Evolutionary conservation across 2,797 vertebrate genomes (phyloP), one percentile per base, ranked within the genome.

Genomic region (Micrastur ruficollis): DNA sequence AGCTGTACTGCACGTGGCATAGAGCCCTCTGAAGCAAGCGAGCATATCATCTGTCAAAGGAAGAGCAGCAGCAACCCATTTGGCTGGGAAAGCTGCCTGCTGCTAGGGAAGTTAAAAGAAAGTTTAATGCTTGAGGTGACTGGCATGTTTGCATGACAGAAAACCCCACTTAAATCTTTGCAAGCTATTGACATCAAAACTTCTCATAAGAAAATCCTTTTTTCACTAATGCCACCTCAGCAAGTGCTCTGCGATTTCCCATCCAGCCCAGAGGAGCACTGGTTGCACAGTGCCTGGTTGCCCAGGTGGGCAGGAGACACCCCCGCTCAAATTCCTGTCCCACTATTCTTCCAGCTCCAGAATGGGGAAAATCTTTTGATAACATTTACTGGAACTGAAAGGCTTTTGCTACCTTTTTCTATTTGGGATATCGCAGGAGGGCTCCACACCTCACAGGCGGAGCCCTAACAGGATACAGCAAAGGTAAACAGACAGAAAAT

Each of bases 401-500:
- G 40, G 11, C 20, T 87, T 89, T 80, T 80, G 42, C 36, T 91
- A 34, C 71, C 47, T 70, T 88, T 47, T 78, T 55, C 20, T 34
- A 15, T 84, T 81, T 92, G 66, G 80, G 47, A 32, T 93, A 66
- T 86, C 18, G 56, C 76, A 86, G 62, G 62, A 79, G n/a, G n/a
- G 27, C 34, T 95, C 82, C 66, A 72, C 86, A 96, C 52, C 66
- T 93, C 85, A 38, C 42, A 40, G 75, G 91, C 62, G 66, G 91
- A 95, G 55, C 66, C 65, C 82, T 90, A 88, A 91, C 46, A 94
- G 85, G 89, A 95, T 86, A 90, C 65, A 91, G 70, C n/a, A 81
- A 93, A 88, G 75, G 34, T 90, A 95, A 95, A 94, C 53, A 91
- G 84, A 42, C 9, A 94, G 80, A 93, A 94, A 90, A 62, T 75